These are phyloP conservation scores for Agrotis segetum DNA, from an alignment of 2,888 invertebrate genomes.

Conservation along the genomic window DNA sequence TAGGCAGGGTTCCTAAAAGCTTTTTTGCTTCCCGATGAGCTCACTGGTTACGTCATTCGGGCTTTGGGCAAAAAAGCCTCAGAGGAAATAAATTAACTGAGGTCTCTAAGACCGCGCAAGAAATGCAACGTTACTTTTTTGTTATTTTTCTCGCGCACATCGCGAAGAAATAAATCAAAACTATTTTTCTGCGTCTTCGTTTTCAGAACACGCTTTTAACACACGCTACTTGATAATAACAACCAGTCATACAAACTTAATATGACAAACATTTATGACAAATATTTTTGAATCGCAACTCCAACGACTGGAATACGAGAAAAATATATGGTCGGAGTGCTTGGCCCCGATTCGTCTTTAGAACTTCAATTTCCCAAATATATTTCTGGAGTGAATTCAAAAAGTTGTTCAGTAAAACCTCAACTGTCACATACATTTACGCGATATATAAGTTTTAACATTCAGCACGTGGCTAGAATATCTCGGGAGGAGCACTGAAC, in stretches of 20 bases:
- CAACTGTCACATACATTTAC: slow-evolving; percentile 75
- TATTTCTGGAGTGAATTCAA: slow-evolving; percentile 64
- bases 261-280: slow-evolving; percentile 55
- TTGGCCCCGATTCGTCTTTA: slow-evolving; percentile 60
- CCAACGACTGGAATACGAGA: slow-evolving; percentile 46
- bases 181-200: slow-evolving; percentile 7
- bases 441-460: slow-evolving; percentile 78
- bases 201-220: slow-evolving; percentile 19
- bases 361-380: slow-evolving; percentile 71
- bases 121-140: slow-evolving; percentile 24
- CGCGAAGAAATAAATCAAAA: slow-evolving; percentile 18
- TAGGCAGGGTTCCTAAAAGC: slow-evolving; percentile 18
- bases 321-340: slow-evolving; percentile 55
- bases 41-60: slow-evolving; percentile 54
- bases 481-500: slow-evolving; percentile 82
- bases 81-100: slow-evolving; percentile 25
- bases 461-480: slow-evolving; percentile 80
- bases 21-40: slow-evolving; percentile 53
- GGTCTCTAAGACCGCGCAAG: slow-evolving; percentile 16
- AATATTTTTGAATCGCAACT: slow-evolving; percentile 55
- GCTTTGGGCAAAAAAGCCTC: slow-evolving; percentile 20
- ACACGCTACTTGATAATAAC: slow-evolving; percentile 36
- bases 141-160: slow-evolving; percentile 23
- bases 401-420: slow-evolving; percentile 68
- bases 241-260: slow-evolving; percentile 39